Evolutionary conservation across 2,888 invertebrate genomes (phyloP).

Genomic region (Blomia tropicalis): DNA sequence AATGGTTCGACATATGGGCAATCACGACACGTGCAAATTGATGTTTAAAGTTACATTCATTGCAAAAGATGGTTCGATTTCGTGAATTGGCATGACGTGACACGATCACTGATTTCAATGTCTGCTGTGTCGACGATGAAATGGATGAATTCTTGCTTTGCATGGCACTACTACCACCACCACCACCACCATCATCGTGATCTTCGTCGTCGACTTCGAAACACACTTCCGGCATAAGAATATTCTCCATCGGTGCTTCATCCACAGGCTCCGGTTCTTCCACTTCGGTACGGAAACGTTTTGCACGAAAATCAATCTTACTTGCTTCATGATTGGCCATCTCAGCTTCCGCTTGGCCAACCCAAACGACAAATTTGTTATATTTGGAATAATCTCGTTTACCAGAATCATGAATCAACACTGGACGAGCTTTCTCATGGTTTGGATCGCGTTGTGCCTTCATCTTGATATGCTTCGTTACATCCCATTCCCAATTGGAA

Average conservation of each 20-base stretch:
- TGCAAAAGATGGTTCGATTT: slow-evolving; percentile 26
- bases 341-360: slow-evolving; percentile 20
- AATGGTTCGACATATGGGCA: slow-evolving; percentile 29
- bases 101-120: slow-evolving; percentile 6
- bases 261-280: slow-evolving; percentile 25
- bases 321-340: slow-evolving; percentile 12
- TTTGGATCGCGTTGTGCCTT: slow-evolving; percentile 61
- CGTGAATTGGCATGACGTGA: not conserved
- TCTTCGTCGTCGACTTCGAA: slow-evolving; percentile 19
- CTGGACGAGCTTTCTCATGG: slow-evolving; percentile 52
- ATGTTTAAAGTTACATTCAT: slow-evolving; percentile 29
- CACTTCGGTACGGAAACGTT: slow-evolving; percentile 16
- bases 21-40: slow-evolving; percentile 28
- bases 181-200: not conserved
- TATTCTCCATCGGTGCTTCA: slow-evolving; percentile 26
- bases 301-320: slow-evolving; percentile 21
- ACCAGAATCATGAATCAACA: slow-evolving; percentile 76
- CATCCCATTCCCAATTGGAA: slow-evolving; percentile 93
- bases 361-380: slow-evolving; percentile 49
- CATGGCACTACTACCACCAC: not conserved
- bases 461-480: slow-evolving; percentile 80
- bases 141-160: not conserved
- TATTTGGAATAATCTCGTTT: slow-evolving; percentile 80
- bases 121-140: not conserved
- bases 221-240: slow-evolving; percentile 29